These are phyloP conservation scores for Nectonema munidae DNA, from an alignment of 2,888 invertebrate species.

Conservation along the genomic window DNA sequence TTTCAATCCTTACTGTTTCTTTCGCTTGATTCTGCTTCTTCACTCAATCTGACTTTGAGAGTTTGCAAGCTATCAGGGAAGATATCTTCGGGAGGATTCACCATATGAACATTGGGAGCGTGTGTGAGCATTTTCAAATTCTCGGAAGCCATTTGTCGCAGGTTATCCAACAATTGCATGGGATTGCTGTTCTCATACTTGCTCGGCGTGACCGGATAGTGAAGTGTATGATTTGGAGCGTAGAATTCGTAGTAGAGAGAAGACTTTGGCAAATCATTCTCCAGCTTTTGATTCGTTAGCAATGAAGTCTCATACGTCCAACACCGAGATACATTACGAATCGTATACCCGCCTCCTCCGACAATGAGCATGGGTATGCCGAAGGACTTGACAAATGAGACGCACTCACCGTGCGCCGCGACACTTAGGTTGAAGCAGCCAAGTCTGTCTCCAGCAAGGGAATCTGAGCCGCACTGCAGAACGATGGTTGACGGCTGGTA, in stretches of 20 bases:
- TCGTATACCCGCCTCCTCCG: constrained; percentile 52
- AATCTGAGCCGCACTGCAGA: constrained; percentile 75
- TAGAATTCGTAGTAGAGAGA: constrained; percentile 73
- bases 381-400: constrained; percentile 61
- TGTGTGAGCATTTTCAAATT: constrained; percentile 66
- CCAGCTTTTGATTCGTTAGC: constrained; percentile 46
- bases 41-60: too few relatives aligned
- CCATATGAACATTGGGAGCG: constrained; percentile 62
- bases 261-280: constrained; percentile 47
- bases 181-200: constrained; percentile 61
- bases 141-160: constrained; percentile 50
- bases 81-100: constrained; percentile 55
- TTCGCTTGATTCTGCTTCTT: too few relatives aligned
- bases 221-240: constrained; percentile 68
- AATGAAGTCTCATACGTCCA: constrained; percentile 96
- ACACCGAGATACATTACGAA: constrained; percentile 77
- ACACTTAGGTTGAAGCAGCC: constrained; percentile 85
- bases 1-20: too few relatives aligned
- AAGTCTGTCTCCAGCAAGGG: constrained; percentile 60
- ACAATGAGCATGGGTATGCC: constrained; percentile 65
- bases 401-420: constrained; percentile 82
- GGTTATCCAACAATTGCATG: constrained; percentile 53
- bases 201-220: constrained; percentile 64
- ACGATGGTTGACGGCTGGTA: constrained; percentile 86
- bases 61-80: too few relatives aligned